A percentile compares a stretch with the other conserved stretches of the same genome.
Evolutionary conservation across 2,888 invertebrate genomes (phyloP).

Genomic region (Antheraea assamensis): DNA sequence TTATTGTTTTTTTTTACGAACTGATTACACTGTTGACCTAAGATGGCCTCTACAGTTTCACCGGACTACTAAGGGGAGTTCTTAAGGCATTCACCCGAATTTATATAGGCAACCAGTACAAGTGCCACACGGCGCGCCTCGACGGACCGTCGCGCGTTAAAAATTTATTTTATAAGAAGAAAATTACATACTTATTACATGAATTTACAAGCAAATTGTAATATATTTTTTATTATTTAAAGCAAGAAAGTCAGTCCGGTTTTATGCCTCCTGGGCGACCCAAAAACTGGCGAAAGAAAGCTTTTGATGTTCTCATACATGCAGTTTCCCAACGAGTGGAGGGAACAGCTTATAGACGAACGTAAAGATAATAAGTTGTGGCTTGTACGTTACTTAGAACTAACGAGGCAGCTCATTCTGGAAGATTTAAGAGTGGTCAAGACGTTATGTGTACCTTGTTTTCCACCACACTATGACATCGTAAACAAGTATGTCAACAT

Average conservation of each 20-base stretch:
- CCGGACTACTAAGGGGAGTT: no score
- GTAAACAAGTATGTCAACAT: constrained; percentile 94
- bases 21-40: no score
- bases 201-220: neutral
- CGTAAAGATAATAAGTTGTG: constrained; percentile 95
- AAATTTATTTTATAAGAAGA: no score
- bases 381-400: constrained; percentile 96
- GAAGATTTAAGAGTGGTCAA: constrained; percentile 96
- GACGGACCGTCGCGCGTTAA: no score
- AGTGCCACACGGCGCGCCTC: no score
- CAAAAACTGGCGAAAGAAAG: constrained; percentile 94
- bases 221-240: constrained; percentile 33
- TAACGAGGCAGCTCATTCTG: constrained; percentile 91
- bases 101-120: no score
- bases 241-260: constrained; percentile 90
- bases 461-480: constrained; percentile 97
- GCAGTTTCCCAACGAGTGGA: constrained; percentile 93
- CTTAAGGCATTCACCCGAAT: no score
- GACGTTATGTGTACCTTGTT: constrained; percentile 94
- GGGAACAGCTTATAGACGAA: constrained; percentile 97
- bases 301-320: constrained; percentile 90
- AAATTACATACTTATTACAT: neutral
- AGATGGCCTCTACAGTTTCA: no score
- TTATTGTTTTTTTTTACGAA: no score
- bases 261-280: constrained; percentile 98